A percentile compares a stretch with the other conserved stretches of the same genome.
Evolutionary conservation across 2,888 invertebrate species (phyloP).

Genomic region (Cephonodes hylas): DNA sequence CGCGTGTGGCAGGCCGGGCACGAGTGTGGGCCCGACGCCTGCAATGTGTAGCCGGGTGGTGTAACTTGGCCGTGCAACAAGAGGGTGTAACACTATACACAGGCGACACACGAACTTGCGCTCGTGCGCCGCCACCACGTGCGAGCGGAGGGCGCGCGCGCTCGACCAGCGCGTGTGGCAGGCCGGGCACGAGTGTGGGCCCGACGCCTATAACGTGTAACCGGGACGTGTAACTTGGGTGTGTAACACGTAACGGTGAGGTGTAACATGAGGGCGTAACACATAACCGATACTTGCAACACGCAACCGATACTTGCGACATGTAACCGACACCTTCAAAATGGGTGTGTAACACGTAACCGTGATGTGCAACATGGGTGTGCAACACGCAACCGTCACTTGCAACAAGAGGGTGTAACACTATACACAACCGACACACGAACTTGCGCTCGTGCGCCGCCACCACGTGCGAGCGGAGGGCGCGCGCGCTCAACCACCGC

Average conservation of each 20-base stretch:
- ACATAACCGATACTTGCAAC: too few species aligned
- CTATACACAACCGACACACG: too few species aligned
- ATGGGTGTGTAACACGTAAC: too few species aligned
- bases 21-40: constrained; percentile 40
- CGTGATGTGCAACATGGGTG: constrained; percentile 40
- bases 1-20: constrained; percentile 54
- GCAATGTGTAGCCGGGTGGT: constrained; percentile 30
- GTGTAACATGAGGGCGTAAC: constrained; percentile 19
- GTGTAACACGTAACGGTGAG: too few species aligned
- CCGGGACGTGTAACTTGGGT: constrained; percentile 40
- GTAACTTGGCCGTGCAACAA: constrained; percentile 43
- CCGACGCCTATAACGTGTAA: constrained; percentile 36
- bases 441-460: constrained; percentile 53
- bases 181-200: constrained; percentile 43
- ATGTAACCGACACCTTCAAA: constrained; percentile 25
- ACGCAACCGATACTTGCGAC: constrained; percentile 45
- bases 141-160: constrained; percentile 38
- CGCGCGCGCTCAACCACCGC: constrained; percentile 39
- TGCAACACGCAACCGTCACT: too few species aligned
- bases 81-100: too few species aligned
- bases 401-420: too few species aligned
- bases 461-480: constrained; percentile 41
- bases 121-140: constrained; percentile 46
- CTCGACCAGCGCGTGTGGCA: constrained; percentile 50
- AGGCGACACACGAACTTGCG: constrained; percentile 53